Evolutionary conservation across 2,113 vertebrate species (phyloP), one percentile per base, ranked within the genome.

Genomic region (Neotoma lepida): DNA sequence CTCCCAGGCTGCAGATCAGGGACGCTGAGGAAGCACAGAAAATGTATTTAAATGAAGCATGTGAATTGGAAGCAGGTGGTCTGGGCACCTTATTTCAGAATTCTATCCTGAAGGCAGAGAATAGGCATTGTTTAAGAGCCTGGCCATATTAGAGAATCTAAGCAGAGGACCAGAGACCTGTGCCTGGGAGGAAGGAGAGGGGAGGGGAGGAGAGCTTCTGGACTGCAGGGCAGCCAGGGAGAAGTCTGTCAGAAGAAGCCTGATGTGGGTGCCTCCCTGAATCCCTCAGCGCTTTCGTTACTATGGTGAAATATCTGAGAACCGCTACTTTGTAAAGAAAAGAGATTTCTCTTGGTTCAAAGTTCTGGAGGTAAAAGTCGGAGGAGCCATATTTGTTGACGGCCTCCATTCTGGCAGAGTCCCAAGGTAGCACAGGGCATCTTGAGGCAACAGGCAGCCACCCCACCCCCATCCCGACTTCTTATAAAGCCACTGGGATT

Each of bases 401-500:
- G 26, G 64, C 39, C n/a, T 68, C 28, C 28, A 56, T 81, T 22
- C 77, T 35, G 26, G 35, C 46, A 56, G 49, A 90, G 28, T 33
- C 24, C n/a, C 76, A 90, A 35, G n/a, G 61, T 68, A 46, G 64
- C 26, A 68, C 46, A 68, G 35, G 61, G 39, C 46, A 66, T 54
- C 13, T 58, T 58, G 78, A 80, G 35, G 46, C 39, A 41, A 35
- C 76, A 81, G 63, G 35, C 4, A 41, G 26, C 70, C 20, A n/a
- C 35, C 7, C 68, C 35, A n/a, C 66, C 68, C 39, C 35, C 35
- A 61, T 26, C 35, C 22, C 35, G 0, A 24, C 56, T 15, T 46
- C 51, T 64, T 64, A 63, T 49, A n/a, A 77, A 77, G 33, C 33
- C 88, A 89, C 41, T 7, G 51, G 89, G 76, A 68, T 90, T 68